These are phyloP conservation scores for Lerista edwardsae DNA, from an alignment of 2,797 vertebrate genomes.

Conservation along the genomic window DNA sequence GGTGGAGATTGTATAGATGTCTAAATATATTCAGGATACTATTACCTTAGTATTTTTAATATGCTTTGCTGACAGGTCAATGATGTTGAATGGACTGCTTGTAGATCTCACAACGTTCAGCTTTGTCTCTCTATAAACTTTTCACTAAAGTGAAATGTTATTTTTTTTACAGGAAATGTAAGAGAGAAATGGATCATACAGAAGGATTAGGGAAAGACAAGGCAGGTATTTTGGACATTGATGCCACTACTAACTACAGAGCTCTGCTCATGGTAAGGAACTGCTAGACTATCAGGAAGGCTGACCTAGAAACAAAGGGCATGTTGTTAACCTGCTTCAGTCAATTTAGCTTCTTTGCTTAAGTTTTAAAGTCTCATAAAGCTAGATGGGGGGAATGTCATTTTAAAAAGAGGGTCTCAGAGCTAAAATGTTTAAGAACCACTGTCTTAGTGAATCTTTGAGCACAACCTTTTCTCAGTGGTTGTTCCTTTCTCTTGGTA, in stretches of 20 bases:
- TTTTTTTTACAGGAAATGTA: conserved; percentile 68
- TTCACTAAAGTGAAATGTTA: conserved; percentile 43
- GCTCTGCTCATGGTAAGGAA: conserved; percentile 81
- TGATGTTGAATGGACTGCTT: not conserved
- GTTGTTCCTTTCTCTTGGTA: not conserved
- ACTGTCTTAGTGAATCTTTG: too few species aligned
- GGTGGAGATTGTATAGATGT: not conserved
- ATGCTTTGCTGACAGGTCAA: not conserved
- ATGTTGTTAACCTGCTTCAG: not conserved
- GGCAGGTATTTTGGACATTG: conserved; percentile 62
- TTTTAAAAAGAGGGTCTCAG: too few species aligned
- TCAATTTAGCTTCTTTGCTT: not conserved
- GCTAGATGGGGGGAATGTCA: too few species aligned
- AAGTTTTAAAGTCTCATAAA: too few species aligned
- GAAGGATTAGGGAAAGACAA: conserved; percentile 63
- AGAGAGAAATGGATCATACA: conserved; percentile 69
- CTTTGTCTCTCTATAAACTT: conserved; percentile 46
- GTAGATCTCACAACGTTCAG: not conserved
- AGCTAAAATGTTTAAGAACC: too few species aligned
- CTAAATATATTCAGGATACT: not conserved
- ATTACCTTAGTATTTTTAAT: not conserved
- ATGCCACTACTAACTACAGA: conserved; percentile 78
- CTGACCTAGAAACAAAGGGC: conserved; percentile 20
- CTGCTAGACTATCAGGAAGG: conserved; percentile 19
- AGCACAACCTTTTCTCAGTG: not conserved